A percentile compares a stretch with the other conserved stretches of the same genome.
phyloP scores from a whole-genome alignment of 2,113 vertebrate genomes.

The Pelusios castaneus region DNA sequence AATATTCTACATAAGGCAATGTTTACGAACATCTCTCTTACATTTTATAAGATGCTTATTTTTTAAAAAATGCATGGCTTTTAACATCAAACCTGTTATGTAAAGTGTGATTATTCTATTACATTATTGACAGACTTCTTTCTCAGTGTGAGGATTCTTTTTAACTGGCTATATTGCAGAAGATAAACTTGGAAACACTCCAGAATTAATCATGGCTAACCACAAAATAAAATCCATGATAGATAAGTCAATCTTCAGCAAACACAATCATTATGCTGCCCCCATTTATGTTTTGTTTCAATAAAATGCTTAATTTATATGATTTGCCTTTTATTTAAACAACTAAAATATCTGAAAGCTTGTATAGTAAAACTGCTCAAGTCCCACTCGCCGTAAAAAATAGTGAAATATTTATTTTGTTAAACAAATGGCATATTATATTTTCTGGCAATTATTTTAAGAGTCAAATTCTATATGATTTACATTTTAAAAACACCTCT shows the following conservation, averaged over 20 bases:
- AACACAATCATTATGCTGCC: slow-evolving; percentile 2
- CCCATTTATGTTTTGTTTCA: not conserved
- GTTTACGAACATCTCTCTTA: not conserved
- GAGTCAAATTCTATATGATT: slow-evolving; percentile 30
- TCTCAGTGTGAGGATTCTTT: not conserved
- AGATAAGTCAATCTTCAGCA: slow-evolving; percentile 27
- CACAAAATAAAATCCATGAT: slow-evolving; percentile 27
- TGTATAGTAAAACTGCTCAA: slow-evolving; percentile 2
- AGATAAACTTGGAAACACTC: slow-evolving; percentile 40
- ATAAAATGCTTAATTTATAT: not conserved
- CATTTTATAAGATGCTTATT: not conserved
- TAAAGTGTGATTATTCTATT: not conserved
- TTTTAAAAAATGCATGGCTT: not conserved
- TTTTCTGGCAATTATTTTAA: not conserved
- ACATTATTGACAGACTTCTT: not conserved
- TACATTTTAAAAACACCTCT: slow-evolving; percentile 29
- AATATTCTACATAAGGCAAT: not conserved
- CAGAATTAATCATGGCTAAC: slow-evolving; percentile 39
- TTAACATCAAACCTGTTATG: not conserved
- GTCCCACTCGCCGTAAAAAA: slow-evolving; percentile 1
- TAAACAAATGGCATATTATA: not conserved
- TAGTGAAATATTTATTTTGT: slow-evolving; percentile 22
- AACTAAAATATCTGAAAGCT: not conserved
- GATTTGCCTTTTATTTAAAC: slow-evolving; percentile 32
- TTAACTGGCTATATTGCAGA: not conserved